Conservation (phyloP, 53 echinoderm and acorn worm species). For the Paracentrotus lividus region DNA sequence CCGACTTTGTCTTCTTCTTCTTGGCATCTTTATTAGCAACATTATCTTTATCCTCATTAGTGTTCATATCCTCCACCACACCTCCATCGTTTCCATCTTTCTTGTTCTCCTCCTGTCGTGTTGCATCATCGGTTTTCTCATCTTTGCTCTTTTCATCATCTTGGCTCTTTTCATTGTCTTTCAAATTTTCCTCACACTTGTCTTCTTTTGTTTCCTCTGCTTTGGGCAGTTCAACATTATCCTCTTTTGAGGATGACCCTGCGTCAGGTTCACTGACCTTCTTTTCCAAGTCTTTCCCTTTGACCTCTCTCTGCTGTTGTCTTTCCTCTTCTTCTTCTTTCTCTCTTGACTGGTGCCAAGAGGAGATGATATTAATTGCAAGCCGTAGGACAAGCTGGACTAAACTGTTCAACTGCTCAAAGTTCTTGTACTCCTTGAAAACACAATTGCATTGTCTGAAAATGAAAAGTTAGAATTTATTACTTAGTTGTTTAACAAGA, state of each 20-base stretch:
- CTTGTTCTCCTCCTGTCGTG: constrained; percentile 43
- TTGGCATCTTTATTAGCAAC: neutral
- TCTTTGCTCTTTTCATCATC: constrained; percentile 14
- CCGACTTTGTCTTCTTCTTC: constrained; percentile 16
- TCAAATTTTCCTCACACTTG: neutral
- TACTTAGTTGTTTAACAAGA: neutral
- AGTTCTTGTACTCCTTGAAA: constrained; percentile 91
- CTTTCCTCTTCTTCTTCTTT: constrained; percentile 52
- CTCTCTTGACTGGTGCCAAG: constrained; percentile 66
- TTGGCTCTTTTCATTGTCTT: neutral
- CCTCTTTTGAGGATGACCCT: constrained; percentile 18
- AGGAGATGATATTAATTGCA: constrained; percentile 84
- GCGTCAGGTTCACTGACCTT: neutral
- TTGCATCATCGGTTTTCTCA: constrained; percentile 28
- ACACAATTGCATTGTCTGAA: constrained; percentile 88
- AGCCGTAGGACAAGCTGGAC: constrained; percentile 86
- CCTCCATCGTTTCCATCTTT: constrained; percentile 50
- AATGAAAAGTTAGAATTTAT: neutral
- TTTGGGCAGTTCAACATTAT: neutral
- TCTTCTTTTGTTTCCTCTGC: constrained; percentile 20
- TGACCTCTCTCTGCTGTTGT: neutral
- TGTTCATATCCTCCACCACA: neutral
- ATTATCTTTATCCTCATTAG: constrained; percentile 9
- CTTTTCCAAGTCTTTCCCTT: neutral
- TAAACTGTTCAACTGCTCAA: constrained; percentile 87